These are phyloP conservation scores for Basileuterus tristriatus DNA, from an alignment of 2,797 vertebrate species.

Conservation along the genomic window DNA sequence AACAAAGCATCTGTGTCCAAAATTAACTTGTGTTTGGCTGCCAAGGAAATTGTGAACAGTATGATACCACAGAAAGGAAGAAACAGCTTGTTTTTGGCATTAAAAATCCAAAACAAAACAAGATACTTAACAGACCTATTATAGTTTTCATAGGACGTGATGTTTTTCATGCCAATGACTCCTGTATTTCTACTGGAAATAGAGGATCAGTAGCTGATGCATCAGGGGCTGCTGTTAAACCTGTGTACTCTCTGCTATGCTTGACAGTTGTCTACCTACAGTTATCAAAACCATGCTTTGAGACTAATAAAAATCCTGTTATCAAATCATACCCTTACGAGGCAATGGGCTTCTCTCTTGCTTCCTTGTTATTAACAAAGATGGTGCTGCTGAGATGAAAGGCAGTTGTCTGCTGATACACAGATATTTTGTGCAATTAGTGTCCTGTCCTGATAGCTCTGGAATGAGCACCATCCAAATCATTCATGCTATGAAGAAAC, in stretches of 20 bases:
- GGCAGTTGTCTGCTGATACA: background rate
- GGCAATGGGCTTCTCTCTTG: background rate
- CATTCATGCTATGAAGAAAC: background rate
- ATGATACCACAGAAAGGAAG: background rate
- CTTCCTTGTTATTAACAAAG: background rate
- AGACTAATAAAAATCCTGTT: background rate
- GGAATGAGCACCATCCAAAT: background rate
- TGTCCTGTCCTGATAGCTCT: background rate
- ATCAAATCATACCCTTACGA: background rate
- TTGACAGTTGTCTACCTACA: background rate
- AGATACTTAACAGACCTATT: background rate
- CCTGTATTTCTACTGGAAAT: background rate
- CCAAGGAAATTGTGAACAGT: background rate
- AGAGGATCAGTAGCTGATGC: background rate
- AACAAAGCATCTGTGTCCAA: background rate
- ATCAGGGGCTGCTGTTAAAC: background rate
- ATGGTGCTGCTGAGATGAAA: background rate
- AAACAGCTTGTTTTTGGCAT: background rate
- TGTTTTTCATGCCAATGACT: background rate
- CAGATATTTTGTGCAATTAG: background rate
- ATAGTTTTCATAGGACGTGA: fast-evolving
- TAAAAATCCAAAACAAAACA: background rate
- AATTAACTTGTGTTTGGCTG: background rate
- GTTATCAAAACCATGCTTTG: background rate
- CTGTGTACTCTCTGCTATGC: background rate